phyloP scores from a whole-genome alignment of 2,113 vertebrate genomes.

The Falcunculus frontatus region DNA sequence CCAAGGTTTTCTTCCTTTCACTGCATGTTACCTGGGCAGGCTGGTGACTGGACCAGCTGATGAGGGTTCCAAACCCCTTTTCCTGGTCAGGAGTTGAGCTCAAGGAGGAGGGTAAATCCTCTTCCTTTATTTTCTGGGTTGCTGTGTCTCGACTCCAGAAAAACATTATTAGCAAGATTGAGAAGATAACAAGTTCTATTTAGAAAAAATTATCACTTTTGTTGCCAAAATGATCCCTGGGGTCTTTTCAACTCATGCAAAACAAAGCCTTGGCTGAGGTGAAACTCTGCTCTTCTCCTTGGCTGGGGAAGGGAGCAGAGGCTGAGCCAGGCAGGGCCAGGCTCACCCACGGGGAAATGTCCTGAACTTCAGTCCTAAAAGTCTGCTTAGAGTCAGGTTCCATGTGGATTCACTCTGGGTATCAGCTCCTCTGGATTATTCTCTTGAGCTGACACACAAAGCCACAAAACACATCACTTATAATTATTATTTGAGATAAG shows the following conservation, averaged over 20 bases:
- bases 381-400: not conserved
- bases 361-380: not conserved
- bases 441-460: not conserved
- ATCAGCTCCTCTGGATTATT: not conserved
- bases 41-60: not conserved
- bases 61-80: not conserved
- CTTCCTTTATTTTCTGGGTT: not conserved
- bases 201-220: not conserved
- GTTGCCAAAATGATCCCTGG: not conserved
- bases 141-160: not conserved
- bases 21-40: not conserved
- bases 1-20: not conserved
- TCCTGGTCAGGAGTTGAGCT: not conserved
- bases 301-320: not conserved
- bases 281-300: not conserved
- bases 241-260: not conserved
- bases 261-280: not conserved
- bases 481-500: not conserved
- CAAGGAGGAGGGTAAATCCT: fast-evolving
- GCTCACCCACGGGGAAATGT: not conserved
- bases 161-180: not conserved
- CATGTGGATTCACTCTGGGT: not conserved
- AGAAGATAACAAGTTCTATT: not conserved
- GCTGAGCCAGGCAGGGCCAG: not conserved
- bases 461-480: fast-evolving